Evolutionary conservation across 1,140 invertebrate genomes (phyloP).

Genomic region (Drosophila murphyi): DNA sequence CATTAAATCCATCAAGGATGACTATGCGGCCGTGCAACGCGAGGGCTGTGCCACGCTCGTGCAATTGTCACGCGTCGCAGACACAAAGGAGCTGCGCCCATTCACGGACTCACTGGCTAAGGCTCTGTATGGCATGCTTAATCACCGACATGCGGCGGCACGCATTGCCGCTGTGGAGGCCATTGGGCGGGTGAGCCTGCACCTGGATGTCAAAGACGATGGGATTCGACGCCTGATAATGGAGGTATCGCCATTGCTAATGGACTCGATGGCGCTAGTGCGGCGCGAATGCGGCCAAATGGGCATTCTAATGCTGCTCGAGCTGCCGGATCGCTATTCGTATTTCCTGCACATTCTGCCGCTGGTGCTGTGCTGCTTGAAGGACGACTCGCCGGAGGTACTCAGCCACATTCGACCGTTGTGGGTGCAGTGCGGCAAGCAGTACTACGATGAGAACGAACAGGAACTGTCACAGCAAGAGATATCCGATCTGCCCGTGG

Average conservation of each 20-base stretch:
- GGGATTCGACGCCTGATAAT: slow-evolving; percentile 72
- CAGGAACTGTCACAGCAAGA: slow-evolving; percentile 90
- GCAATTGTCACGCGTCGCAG: slow-evolving; percentile 87
- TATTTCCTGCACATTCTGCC: slow-evolving; percentile 91
- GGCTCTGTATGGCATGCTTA: slow-evolving; percentile 89
- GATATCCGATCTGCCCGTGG: slow-evolving; percentile 86
- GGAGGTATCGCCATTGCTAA: slow-evolving; percentile 85
- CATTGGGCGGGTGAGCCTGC: slow-evolving; percentile 87
- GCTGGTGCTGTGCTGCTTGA: slow-evolving; percentile 89
- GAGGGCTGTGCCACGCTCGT: slow-evolving; percentile 90
- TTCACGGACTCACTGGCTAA: slow-evolving; percentile 90
- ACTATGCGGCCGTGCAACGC: slow-evolving; percentile 91
- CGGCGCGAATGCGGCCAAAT: slow-evolving; percentile 88
- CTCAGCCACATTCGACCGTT: slow-evolving; percentile 86
- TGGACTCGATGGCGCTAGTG: slow-evolving; percentile 90
- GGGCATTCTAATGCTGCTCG: slow-evolving; percentile 88
- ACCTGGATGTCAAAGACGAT: slow-evolving; percentile 86
- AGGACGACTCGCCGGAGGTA: slow-evolving; percentile 89
- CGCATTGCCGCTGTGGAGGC: slow-evolving; percentile 90
- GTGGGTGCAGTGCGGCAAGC: slow-evolving; percentile 89
- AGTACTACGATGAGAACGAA: slow-evolving; percentile 91
- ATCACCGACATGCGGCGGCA: slow-evolving; percentile 93
- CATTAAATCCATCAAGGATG: slow-evolving; percentile 89
- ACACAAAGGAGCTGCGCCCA: slow-evolving; percentile 89
- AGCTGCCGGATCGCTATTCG: slow-evolving; percentile 91